These are phyloP conservation scores for Toxotes jaculatrix DNA, from an alignment of 2,113 vertebrate genomes.

Conservation along the genomic window DNA sequence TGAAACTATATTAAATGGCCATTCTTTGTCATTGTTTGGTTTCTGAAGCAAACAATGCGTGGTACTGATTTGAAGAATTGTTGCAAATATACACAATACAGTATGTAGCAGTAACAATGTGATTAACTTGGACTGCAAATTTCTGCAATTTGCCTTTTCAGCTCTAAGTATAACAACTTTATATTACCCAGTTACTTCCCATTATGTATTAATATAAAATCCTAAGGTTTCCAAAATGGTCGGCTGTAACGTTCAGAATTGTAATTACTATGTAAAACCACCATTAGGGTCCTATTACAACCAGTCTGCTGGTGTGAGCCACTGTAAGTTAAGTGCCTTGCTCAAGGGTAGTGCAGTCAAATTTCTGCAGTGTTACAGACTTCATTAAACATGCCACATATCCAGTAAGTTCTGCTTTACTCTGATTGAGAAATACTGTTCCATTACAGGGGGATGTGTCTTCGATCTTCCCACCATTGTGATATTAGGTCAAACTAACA, in stretches of 20 bases:
- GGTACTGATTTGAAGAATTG: too few species aligned
- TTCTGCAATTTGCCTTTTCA: constrained; percentile 2
- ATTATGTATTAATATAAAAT: neutral
- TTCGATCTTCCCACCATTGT: neutral
- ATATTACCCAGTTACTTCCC: neutral
- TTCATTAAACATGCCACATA: neutral
- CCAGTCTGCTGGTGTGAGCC: neutral
- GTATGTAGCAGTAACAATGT: too few species aligned
- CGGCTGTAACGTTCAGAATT: neutral
- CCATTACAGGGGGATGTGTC: neutral
- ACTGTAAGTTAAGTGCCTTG: neutral
- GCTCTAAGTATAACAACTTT: neutral
- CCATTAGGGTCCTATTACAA: neutral
- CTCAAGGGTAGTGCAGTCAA: neutral
- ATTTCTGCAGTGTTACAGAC: neutral
- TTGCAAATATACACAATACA: too few species aligned
- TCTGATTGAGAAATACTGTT: neutral
- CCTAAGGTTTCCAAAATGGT: neutral
- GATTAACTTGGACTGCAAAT: too few species aligned
- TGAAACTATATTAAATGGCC: neutral
- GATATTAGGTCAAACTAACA: constrained; percentile 11
- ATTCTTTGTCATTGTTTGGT: neutral
- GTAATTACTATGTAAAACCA: neutral
- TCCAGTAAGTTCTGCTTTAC: neutral
- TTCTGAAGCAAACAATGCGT: neutral